These are phyloP conservation scores for Setophaga coronata DNA, from an alignment of 2,113 vertebrate species.

Conservation along the genomic window DNA sequence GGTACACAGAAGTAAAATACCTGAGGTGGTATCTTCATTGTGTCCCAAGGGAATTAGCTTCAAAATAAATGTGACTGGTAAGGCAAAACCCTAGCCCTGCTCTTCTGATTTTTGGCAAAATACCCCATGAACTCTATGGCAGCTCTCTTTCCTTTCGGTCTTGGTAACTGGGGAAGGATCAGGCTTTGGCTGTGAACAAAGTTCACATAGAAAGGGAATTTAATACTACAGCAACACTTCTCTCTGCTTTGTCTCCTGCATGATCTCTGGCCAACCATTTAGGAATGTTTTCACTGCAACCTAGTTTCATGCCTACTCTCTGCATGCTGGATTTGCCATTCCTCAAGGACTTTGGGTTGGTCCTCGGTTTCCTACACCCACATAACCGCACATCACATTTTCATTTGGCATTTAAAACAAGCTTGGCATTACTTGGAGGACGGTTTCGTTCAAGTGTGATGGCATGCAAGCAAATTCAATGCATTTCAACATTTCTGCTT, in stretches of 20 bases:
- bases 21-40: fast-evolving
- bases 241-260: not conserved
- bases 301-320: slow-evolving; percentile 16
- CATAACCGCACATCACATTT: slow-evolving; percentile 69
- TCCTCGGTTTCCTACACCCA: slow-evolving; percentile 17
- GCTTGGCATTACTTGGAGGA: slow-evolving; percentile 70
- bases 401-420: slow-evolving; percentile 76
- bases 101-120: not conserved
- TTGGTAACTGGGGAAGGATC: slow-evolving; percentile 5
- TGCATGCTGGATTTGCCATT: slow-evolving; percentile 45
- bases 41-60: slow-evolving; percentile 1
- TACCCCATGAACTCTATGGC: not conserved
- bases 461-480: slow-evolving; percentile 76
- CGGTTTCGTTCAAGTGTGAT: slow-evolving; percentile 71
- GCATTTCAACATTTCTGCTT: slow-evolving; percentile 82
- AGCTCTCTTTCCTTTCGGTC: slow-evolving; percentile 14
- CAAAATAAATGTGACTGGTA: not conserved
- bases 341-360: slow-evolving; percentile 25
- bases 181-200: not conserved
- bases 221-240: not conserved
- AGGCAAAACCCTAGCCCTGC: not conserved
- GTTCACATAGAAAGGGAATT: not conserved
- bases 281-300: slow-evolving; percentile 21
- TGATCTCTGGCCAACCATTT: not conserved
- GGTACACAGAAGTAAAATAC: not conserved